phyloP scores from a whole-genome alignment of 2,888 invertebrate species.

The Nineta flava region DNA sequence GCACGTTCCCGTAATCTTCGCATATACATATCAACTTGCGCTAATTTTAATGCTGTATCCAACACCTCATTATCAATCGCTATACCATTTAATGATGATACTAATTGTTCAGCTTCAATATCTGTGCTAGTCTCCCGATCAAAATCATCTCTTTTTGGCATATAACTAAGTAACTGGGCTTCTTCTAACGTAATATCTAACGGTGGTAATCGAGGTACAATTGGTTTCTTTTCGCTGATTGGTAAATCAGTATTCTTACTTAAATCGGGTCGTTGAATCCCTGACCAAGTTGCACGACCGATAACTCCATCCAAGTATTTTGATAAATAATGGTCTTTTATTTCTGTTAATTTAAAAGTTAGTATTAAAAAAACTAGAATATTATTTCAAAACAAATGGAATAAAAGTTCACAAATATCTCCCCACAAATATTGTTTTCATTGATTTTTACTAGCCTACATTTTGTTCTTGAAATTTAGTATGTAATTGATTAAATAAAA shows the following conservation, averaged over 20 bases:
- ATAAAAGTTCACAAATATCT: neutral
- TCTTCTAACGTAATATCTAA: conserved; percentile 71
- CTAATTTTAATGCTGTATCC: conserved; percentile 76
- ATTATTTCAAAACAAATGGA: neutral
- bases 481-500: too few relatives aligned
- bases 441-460: too few relatives aligned
- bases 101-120: conserved; percentile 69
- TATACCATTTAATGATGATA: conserved; percentile 70
- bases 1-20: conserved; percentile 70
- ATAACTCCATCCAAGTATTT: conserved; percentile 82
- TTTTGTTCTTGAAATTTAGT: too few relatives aligned
- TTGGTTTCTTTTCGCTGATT: conserved; percentile 48
- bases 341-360: conserved; percentile 38
- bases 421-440: neutral
- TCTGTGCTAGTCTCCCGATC: conserved; percentile 85
- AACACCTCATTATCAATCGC: conserved; percentile 75
- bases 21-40: conserved; percentile 86
- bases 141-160: conserved; percentile 92
- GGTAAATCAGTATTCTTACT: conserved; percentile 52
- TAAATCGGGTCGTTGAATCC: conserved; percentile 52
- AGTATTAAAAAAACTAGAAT: neutral
- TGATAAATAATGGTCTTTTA: conserved; percentile 79
- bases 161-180: conserved; percentile 78
- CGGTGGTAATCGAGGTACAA: conserved; percentile 66
- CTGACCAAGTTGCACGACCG: conserved; percentile 74